Evolutionary conservation across 2,888 invertebrate genomes (phyloP).

Genomic region (Perizoma affinitatum): DNA sequence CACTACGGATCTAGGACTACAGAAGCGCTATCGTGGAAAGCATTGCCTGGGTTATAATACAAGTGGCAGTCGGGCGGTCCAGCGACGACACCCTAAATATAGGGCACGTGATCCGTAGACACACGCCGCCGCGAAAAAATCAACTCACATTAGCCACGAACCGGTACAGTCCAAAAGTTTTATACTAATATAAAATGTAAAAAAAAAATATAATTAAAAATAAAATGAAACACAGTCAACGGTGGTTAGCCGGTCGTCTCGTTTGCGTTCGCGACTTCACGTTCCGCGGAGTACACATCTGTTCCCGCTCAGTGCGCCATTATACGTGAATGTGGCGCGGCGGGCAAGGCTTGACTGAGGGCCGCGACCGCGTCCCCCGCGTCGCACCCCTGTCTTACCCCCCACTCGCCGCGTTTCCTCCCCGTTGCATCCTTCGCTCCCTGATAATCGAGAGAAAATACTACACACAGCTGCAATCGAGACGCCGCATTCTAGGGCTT

Average conservation of each 20-base stretch:
- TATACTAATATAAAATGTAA: constrained; percentile 54
- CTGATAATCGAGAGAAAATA: constrained; percentile 80
- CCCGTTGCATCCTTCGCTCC: constrained; percentile 78
- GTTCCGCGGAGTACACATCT: constrained; percentile 72
- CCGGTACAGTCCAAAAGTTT: constrained; percentile 69
- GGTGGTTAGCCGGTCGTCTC: constrained; percentile 53
- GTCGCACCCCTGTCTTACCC: constrained; percentile 35
- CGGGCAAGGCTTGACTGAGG: constrained; percentile 68
- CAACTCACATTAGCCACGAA: constrained; percentile 80
- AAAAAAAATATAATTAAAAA: constrained; percentile 38
- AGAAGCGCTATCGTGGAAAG: constrained; percentile 54
- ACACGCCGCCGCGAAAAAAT: constrained; percentile 61
- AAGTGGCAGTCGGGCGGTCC: constrained; percentile 65
- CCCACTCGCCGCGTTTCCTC: constrained; percentile 28
- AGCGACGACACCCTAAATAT: constrained; percentile 71
- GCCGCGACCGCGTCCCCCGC: constrained; percentile 46
- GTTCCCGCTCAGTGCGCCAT: constrained; percentile 56
- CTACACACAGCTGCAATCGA: constrained; percentile 77
- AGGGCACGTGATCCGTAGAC: constrained; percentile 75
- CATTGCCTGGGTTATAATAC: constrained; percentile 62
- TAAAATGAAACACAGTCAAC: constrained; percentile 64
- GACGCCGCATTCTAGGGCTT: constrained; percentile 74
- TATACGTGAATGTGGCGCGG: constrained; percentile 59
- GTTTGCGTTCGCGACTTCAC: constrained; percentile 58
- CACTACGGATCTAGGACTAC: constrained; percentile 46